These are phyloP conservation scores for Parazoanthus atlanticus DNA, from an alignment of 92 coral and sea anemone genomes.

Conservation along the genomic window DNA sequence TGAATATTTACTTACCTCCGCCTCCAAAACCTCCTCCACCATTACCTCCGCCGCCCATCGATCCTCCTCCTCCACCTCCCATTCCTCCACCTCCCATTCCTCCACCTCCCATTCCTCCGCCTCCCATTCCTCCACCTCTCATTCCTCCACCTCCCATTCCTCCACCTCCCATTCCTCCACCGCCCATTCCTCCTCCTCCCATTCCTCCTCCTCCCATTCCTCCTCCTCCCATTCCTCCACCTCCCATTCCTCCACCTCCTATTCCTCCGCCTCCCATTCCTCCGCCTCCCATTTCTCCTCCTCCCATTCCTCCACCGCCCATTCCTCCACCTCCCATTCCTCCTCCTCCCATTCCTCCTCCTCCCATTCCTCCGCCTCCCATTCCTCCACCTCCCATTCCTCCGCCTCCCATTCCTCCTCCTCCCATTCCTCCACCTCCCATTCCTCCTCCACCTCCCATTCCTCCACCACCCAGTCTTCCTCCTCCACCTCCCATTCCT, in stretches of 20 bases:
- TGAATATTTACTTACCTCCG: neutral
- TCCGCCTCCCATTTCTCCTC: neutral
- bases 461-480: neutral
- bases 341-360: neutral
- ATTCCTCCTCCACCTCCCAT: neutral
- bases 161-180: neutral
- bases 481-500: neutral
- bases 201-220: neutral
- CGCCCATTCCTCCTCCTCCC: neutral
- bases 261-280: conserved; percentile 21
- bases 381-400: neutral
- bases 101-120: conserved; percentile 1
- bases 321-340: neutral
- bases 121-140: neutral
- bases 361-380: neutral
- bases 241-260: neutral
- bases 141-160: neutral
- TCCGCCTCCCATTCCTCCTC: neutral
- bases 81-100: neutral
- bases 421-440: conserved; percentile 1
- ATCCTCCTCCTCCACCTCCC: neutral
- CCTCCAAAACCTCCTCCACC: neutral
- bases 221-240: neutral
- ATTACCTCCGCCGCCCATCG: neutral
- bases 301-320: neutral